These are phyloP conservation scores for Sinocyclocheilus maitianheensis DNA, from an alignment of 2,113 vertebrate species.

Conservation along the genomic window DNA sequence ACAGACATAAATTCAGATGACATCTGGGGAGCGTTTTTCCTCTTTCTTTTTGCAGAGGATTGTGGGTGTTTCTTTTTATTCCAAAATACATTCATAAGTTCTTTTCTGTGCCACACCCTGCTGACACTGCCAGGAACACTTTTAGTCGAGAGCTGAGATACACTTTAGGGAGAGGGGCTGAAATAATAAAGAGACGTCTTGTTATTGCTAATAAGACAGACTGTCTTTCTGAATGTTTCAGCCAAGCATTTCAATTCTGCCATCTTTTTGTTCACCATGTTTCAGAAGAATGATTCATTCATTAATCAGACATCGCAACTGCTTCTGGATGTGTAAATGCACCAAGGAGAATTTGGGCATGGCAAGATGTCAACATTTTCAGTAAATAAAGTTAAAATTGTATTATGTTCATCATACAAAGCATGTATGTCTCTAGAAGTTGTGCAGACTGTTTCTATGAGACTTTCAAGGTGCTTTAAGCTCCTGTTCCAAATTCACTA, in stretches of 20 bases:
- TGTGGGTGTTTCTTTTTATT: conserved; percentile 47
- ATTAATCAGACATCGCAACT: too few relatives aligned
- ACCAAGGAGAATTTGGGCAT: too few relatives aligned
- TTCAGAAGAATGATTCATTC: too few relatives aligned
- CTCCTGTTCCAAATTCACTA: neutral
- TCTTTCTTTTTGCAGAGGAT: conserved; percentile 28
- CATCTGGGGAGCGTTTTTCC: conserved; percentile 56
- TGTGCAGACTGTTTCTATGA: neutral
- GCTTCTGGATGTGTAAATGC: too few relatives aligned
- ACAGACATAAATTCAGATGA: conserved; percentile 67
- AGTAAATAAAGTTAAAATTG: neutral
- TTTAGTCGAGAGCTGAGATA: conserved; percentile 38
- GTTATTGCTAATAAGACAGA: conserved; percentile 50
- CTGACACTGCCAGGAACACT: conserved; percentile 41
- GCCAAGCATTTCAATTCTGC: neutral
- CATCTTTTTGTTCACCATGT: neutral
- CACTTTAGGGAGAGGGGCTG: conserved; percentile 1
- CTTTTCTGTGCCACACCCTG: conserved; percentile 48
- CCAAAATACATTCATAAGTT: conserved; percentile 54
- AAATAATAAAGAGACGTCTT: conserved; percentile 26
- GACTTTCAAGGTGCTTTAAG: neutral
- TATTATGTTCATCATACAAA: neutral
- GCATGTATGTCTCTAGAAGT: neutral
- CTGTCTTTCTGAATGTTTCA: conserved; percentile 30
- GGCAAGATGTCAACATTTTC: neutral